Evolutionary conservation across 1,140 invertebrate genomes (phyloP), one percentile per base, ranked within the genome.

Genomic region (Ostrea denselamellosa): DNA sequence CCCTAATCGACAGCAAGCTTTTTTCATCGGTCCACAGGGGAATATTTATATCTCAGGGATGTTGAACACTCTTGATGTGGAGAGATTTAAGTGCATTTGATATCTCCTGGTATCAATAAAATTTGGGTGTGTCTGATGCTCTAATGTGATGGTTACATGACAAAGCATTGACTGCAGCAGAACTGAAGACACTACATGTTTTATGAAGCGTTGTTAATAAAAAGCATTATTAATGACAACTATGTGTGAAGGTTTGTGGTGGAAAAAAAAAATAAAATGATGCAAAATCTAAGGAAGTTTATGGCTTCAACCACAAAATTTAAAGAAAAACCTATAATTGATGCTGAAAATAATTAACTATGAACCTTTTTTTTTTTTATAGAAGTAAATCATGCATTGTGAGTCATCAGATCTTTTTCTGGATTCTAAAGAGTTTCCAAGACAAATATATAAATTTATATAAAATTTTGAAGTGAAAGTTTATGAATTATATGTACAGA

Each of bases 91-190:
- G 17, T 62, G 56, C n/a, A n/a, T 62, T 62, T 7, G 56, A 62
- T 62, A 62, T 77, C 68, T 77, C 25, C 28, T 77, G 68, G 68
- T 77, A 77, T 77, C 68, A 77, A 77, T 77, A 77, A 77, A 77
- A 77, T 12, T 28, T 28, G 68, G 68, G 68, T 77, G 68, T 77
- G 68, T 77, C 68, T 77, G 68, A 28, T 77, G 28, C 10, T 12
- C 22, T 28, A 28, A 14, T 28, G 22, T 25, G 68, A 77, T 77
- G 25, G 68, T 77, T 7, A 77, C 25, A 77, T 77, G 68, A 77
- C 68, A 77, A 34, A 77, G 68, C 8, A 77, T 25, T 28, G 25
- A 17, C 68, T 44, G 68, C 68, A 28, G 28, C 25, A 77, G 68
- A 77, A 77, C 7, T 9, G 12, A 8, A 10, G 22, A 12, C 14